These are phyloP conservation scores for Hoplodrina ambigua DNA, from an alignment of 2,888 invertebrate species.

Conservation along the genomic window DNA sequence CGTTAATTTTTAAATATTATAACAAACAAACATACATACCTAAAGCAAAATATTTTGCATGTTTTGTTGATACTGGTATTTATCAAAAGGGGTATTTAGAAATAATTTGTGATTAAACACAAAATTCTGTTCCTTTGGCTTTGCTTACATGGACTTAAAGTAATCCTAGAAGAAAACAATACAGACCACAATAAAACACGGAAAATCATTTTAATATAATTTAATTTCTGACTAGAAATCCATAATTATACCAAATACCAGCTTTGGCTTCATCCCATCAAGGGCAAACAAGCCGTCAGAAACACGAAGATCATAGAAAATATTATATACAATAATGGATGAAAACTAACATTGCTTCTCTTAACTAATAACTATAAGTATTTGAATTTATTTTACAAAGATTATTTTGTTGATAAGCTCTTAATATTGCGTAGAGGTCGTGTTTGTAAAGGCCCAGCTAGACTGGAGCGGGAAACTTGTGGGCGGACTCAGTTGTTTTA, in stretches of 20 bases:
- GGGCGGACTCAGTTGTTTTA: too few relatives aligned
- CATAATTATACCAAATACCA: slow-evolving; percentile 75
- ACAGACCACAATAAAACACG: slow-evolving; percentile 29
- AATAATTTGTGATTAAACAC: too few relatives aligned
- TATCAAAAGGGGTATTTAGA: too few relatives aligned
- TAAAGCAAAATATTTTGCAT: too few relatives aligned
- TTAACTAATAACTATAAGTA: slow-evolving; percentile 44
- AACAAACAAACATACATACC: too few relatives aligned
- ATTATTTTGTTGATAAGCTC: slow-evolving; percentile 63
- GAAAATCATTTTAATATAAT: slow-evolving; percentile 69
- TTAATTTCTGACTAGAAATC: slow-evolving; percentile 83
- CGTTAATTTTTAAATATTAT: too few relatives aligned
- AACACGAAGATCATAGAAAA: slow-evolving; percentile 73
- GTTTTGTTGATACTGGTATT: too few relatives aligned
- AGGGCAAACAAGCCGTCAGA: slow-evolving; percentile 69
- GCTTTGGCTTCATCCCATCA: slow-evolving; percentile 70
- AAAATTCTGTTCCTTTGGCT: too few relatives aligned
- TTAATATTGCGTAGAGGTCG: slow-evolving; percentile 48
- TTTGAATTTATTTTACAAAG: slow-evolving; percentile 51
- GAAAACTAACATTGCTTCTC: slow-evolving; percentile 56
- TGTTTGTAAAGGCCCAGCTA: neutral
- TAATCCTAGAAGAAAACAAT: neutral
- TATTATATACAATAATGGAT: slow-evolving; percentile 72
- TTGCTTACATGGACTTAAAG: too few relatives aligned
- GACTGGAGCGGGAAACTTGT: neutral